Evolutionary conservation across 2,113 vertebrate genomes (phyloP), one percentile per base, ranked within the genome.

Genomic region (Lepus europaeus): DNA sequence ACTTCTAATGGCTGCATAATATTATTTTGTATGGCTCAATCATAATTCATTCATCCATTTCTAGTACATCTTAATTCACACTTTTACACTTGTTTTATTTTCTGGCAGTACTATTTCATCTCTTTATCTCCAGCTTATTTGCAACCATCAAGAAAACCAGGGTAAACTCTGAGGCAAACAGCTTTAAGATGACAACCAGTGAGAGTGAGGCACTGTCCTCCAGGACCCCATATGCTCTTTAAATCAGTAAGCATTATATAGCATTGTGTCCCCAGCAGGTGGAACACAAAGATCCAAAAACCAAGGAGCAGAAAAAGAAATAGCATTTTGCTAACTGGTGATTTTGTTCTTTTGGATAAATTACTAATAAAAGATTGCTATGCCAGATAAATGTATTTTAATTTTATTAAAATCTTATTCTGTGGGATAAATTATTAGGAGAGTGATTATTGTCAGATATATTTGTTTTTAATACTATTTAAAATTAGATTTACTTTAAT

Each of bases 381-480:
- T 87, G 64, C 82, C 64, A 83, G n/a, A 72, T 56, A 56, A 78
- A 78, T 78, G 16, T 39, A 89, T 78, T 78, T 64, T 56, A 83
- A 83, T 82, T 78, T 89, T 77, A 84, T 70, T 85, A 87, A 86
- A 77, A 79, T 85, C 72, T 56, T 73, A 84, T 79, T 73, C 72
- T 45, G 29, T 79, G 56, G 77, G 73, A 73, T 59, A 56, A 84
- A 89, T 79, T 64, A 84, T n/a, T n/a, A 56, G 45, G 20, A 29
- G 72, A 89, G 12, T 11, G 78, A 66, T 59, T 66, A 78, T 4
- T 13, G 13, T 79, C 29, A 64, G 70, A 29, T 72, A 29, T 84
- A 94, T 85, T 77, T 94, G 68, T 51, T 94, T 93, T 93, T 93
- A 73, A 82, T 86, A 59, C 90, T 95, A 56, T 51, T 86, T 73